phyloP scores from a whole-genome alignment of 2,113 vertebrate species.

The Lagopus muta region DNA sequence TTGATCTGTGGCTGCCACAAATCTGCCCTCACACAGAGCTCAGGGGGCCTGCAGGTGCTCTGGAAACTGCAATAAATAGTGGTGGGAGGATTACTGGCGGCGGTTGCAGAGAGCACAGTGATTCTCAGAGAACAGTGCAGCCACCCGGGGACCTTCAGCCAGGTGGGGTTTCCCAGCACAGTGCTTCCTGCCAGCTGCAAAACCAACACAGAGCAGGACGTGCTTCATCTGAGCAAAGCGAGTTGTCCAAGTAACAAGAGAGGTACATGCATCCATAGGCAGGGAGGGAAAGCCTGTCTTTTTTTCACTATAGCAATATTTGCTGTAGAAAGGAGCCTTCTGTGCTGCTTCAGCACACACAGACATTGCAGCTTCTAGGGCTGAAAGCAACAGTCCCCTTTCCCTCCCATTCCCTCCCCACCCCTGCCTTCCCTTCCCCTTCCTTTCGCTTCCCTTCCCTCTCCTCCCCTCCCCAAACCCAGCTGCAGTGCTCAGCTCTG shows the following conservation, averaged over 20 bases:
- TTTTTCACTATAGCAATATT: background rate
- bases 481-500: background rate
- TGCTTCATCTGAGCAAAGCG: background rate
- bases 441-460: accelerated
- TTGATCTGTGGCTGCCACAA: background rate
- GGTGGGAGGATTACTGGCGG: conserved; percentile 48
- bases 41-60: conserved; percentile 29
- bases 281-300: background rate
- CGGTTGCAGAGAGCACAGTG: background rate
- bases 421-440: background rate
- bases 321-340: background rate
- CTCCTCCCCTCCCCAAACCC: background rate
- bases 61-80: conserved; percentile 12
- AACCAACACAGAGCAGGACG: background rate
- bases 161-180: conserved; percentile 23
- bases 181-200: conserved; percentile 31
- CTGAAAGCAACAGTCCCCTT: too few species aligned
- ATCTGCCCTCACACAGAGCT: conserved; percentile 4
- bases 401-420: accelerated
- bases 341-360: too few species aligned
- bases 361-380: too few species aligned
- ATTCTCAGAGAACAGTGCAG: background rate
- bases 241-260: background rate
- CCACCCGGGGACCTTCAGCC: conserved; percentile 8
- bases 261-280: background rate